These are phyloP conservation scores for Mantis religiosa DNA, from an alignment of 2,888 invertebrate species.

Conservation along the genomic window DNA sequence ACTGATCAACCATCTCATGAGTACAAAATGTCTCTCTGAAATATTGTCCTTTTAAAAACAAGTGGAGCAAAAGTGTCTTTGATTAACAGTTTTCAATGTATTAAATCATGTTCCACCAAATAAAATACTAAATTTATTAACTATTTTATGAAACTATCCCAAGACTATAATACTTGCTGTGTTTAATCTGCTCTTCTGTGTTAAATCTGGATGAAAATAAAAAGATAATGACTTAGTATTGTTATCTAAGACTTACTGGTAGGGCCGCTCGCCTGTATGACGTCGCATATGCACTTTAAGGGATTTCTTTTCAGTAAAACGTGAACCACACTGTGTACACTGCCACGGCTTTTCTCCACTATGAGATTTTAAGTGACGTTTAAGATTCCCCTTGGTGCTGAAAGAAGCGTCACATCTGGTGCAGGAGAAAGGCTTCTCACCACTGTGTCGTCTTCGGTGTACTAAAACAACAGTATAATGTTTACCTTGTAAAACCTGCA, in stretches of 20 bases:
- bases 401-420: conserved; percentile 34
- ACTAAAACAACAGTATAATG: conserved; percentile 11
- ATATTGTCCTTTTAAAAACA: too few relatives aligned
- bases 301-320: conserved; percentile 40
- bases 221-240: neutral
- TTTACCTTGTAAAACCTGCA: too few relatives aligned
- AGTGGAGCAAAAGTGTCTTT: too few relatives aligned
- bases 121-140: too few relatives aligned
- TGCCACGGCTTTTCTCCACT: conserved; percentile 38
- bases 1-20: too few relatives aligned
- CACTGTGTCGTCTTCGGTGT: conserved; percentile 29
- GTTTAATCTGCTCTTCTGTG: too few relatives aligned
- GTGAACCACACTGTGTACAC: conserved; percentile 36
- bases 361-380: conserved; percentile 37
- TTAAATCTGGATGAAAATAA: too few relatives aligned
- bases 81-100: too few relatives aligned
- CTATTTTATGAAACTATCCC: too few relatives aligned
- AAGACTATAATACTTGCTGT: too few relatives aligned
- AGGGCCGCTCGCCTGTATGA: conserved; percentile 44
- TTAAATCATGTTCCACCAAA: too few relatives aligned
- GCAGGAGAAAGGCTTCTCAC: conserved; percentile 34
- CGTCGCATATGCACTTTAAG: conserved; percentile 38
- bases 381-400: conserved; percentile 37
- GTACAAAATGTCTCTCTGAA: too few relatives aligned
- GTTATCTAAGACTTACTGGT: conserved; percentile 37